phyloP scores from a whole-genome alignment of 1,140 invertebrate species.

The Drosophila melanica region DNA sequence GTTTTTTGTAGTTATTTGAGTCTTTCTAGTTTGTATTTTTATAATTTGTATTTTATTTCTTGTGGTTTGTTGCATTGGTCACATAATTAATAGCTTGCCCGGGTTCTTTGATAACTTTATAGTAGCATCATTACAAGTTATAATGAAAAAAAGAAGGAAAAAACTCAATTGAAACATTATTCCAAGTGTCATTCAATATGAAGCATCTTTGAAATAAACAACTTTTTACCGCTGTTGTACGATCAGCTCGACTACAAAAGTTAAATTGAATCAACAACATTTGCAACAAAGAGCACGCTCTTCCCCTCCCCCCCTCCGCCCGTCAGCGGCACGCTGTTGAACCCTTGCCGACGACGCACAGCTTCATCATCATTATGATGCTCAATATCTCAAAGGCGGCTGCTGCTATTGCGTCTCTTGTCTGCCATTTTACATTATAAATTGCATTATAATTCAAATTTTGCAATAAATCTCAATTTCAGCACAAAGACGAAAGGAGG shows the following conservation, averaged over 20 bases:
- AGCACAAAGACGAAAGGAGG: conserved; percentile 65
- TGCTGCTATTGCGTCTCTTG: conserved; percentile 35
- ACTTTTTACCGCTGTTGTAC: conserved; percentile 61
- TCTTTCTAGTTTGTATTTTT: too few species aligned
- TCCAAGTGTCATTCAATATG: conserved; percentile 69
- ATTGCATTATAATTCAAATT: conserved; percentile 84
- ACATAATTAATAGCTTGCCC: neutral
- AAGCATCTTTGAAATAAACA: conserved; percentile 58
- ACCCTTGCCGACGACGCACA: conserved; percentile 62
- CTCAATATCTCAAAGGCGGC: conserved; percentile 69
- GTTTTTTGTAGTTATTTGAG: neutral
- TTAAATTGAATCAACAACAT: conserved; percentile 81
- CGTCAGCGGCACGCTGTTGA: conserved; percentile 16
- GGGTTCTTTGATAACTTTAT: neutral
- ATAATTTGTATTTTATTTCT: too few species aligned
- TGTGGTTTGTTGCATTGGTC: too few species aligned
- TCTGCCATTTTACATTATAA: conserved; percentile 80
- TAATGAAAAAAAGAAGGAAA: conserved; percentile 53
- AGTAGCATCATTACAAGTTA: conserved; percentile 20
- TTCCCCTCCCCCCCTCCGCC: neutral
- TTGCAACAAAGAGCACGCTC: conserved; percentile 68
- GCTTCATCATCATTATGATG: conserved; percentile 80
- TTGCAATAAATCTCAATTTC: conserved; percentile 84
- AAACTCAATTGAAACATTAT: conserved; percentile 68
- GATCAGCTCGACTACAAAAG: conserved; percentile 53